These are phyloP conservation scores for Pentamera pediparva DNA, from an alignment of 53 echinoderm and acorn worm species.

Conservation along the genomic window DNA sequence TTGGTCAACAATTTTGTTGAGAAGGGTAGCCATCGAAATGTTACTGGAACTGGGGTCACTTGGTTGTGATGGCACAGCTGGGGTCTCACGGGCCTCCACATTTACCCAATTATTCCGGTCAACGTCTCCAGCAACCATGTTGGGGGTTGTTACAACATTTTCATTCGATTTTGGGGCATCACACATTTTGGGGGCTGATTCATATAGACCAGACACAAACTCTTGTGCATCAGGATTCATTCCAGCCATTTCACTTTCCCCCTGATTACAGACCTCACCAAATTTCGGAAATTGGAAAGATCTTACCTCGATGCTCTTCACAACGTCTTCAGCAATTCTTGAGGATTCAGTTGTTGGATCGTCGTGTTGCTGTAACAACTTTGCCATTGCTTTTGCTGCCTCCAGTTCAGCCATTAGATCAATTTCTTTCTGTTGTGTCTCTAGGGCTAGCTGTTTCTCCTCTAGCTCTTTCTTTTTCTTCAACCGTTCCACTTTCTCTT, in stretches of 20 bases:
- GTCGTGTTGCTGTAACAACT: background rate
- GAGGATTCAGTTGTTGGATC: background rate
- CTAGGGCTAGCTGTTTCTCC: constrained; percentile 22
- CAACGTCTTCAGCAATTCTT: background rate
- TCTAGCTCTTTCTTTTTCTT: constrained; percentile 16
- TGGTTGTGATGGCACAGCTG: background rate
- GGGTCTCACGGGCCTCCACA: too few relatives aligned
- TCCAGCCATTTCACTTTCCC: background rate
- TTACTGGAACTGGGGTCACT: background rate
- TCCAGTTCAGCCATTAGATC: constrained; percentile 1
- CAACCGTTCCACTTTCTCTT: constrained; percentile 31
- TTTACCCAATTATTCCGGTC: background rate
- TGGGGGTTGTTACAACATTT: background rate
- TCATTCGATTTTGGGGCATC: background rate
- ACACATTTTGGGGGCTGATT: background rate
- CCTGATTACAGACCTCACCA: background rate
- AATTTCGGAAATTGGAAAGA: background rate
- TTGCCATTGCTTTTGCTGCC: background rate
- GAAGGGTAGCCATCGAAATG: constrained; percentile 11
- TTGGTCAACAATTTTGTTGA: constrained; percentile 30
- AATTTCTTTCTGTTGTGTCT: constrained; percentile 21
- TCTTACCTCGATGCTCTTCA: background rate
- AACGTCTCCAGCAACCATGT: background rate
- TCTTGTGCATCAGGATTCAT: background rate
- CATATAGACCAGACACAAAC: background rate